A percentile compares a stretch with the other conserved stretches of the same genome.
phyloP scores from a whole-genome alignment of 2,113 vertebrate species.

The Chrysemys picta region DNA sequence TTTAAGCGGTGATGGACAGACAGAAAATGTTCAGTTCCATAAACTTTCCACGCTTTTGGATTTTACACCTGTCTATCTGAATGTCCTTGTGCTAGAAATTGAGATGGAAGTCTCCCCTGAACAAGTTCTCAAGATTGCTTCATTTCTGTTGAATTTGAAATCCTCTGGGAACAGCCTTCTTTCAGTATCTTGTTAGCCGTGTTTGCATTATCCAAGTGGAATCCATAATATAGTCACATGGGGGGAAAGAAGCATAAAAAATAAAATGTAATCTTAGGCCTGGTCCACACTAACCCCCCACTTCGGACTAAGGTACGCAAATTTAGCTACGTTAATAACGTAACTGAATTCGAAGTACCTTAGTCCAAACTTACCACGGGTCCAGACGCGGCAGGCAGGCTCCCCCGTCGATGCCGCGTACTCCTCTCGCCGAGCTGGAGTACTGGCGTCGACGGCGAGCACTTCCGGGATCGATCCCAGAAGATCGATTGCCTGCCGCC shows the following conservation, averaged over 20 bases:
- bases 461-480: too few species aligned
- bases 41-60: background rate
- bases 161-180: background rate
- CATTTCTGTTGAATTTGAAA: background rate
- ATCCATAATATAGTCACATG: background rate
- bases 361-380: too few species aligned
- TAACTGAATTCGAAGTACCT: too few species aligned
- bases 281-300: too few species aligned
- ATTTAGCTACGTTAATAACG: too few species aligned
- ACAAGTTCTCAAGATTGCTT: background rate
- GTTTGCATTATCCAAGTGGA: background rate
- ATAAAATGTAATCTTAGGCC: background rate
- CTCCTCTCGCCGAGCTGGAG: too few species aligned
- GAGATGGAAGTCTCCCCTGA: background rate
- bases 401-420: too few species aligned
- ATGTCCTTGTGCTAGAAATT: background rate
- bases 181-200: background rate
- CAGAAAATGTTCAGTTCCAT: background rate
- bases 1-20: background rate
- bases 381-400: too few species aligned
- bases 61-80: background rate
- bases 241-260: background rate
- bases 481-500: too few species aligned
- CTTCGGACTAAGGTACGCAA: too few species aligned
- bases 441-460: too few species aligned